Evolutionary conservation across 1,140 invertebrate species (phyloP), one percentile per base, ranked within the genome.

Genomic region (Atopsyche davidsoni): DNA sequence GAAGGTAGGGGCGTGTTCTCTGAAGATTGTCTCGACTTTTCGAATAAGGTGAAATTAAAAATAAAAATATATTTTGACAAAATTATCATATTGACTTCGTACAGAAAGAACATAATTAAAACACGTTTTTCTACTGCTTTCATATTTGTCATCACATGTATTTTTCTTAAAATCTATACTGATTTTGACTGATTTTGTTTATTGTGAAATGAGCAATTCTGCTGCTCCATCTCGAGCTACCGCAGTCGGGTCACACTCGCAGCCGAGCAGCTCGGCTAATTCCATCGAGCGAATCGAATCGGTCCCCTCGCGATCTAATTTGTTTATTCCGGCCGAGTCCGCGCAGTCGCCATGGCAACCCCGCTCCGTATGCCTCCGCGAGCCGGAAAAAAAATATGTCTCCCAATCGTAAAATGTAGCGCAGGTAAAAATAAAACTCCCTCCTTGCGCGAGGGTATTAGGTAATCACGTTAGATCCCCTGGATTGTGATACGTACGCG

Each of bases 401-500:
- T 57, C 45, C 46, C 56, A 58, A 54, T 58, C 51, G 56, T 51
- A 58, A 58, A 51, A n/a, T 28, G 24, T n/a, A 28, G n/a, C 24
- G 6, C 24, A 6, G 24, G 6, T 6, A 6, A 28, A 28, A 28
- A 28, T 28, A 28, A 28, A 28, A 28, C 24, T 7, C 6, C 24
- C n/a, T 28, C 42, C 38, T 19, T 22, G 17, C 34, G 24, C 16
- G 21, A 39, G 34, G 38, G 50, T 51, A 32, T 48, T 42, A 43
- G 51, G 51, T 57, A 53, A 57, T 57, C 55, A 51, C 46, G 55
- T 57, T 57, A 57, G 50, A 46, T 53, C 47, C 50, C 34, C 39
- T 53, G 45, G 24, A 31, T 32, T 32, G 24, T 46, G 48, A 51
- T 51, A 56, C 45, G n/a, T n/a, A n/a, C n/a, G n/a, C n/a, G n/a